Percentiles rank a stretch among this genome's conserved stretches.
These are phyloP conservation scores for Heliopora coerulea DNA, from an alignment of 92 coral and sea anemone genomes.

Conservation along the genomic window DNA sequence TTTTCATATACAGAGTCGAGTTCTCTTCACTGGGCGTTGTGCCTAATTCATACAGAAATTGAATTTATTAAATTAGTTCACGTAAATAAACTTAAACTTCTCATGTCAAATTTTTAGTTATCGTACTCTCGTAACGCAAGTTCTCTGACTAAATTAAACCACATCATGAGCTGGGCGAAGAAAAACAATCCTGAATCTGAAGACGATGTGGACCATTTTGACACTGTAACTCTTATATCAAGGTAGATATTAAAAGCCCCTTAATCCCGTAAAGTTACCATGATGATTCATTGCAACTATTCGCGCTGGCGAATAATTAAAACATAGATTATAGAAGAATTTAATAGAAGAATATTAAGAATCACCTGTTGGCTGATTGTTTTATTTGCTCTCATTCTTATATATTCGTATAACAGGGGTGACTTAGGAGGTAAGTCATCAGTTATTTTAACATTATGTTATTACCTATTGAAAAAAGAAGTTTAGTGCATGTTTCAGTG, in stretches of 20 bases:
- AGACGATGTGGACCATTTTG: slow-evolving; percentile 36
- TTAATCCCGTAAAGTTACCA: too few species aligned
- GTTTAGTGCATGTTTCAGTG: too few species aligned
- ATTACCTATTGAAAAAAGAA: neutral
- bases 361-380: too few species aligned
- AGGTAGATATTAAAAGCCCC: too few species aligned
- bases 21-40: too few species aligned
- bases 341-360: too few species aligned
- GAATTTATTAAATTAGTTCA: too few species aligned
- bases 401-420: neutral
- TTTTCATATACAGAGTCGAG: too few species aligned
- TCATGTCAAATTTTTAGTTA: neutral
- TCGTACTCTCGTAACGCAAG: slow-evolving; percentile 9
- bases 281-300: neutral
- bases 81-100: too few species aligned
- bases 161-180: neutral
- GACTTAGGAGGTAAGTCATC: neutral
- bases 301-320: too few species aligned
- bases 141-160: neutral
- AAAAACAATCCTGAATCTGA: slow-evolving; percentile 23
- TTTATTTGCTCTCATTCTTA: neutral
- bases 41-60: too few species aligned
- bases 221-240: slow-evolving; percentile 39
- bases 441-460: neutral
- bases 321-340: too few species aligned